These are phyloP conservation scores for Parasteatoda lunata DNA, from an alignment of 2,888 invertebrate genomes.

Conservation along the genomic window DNA sequence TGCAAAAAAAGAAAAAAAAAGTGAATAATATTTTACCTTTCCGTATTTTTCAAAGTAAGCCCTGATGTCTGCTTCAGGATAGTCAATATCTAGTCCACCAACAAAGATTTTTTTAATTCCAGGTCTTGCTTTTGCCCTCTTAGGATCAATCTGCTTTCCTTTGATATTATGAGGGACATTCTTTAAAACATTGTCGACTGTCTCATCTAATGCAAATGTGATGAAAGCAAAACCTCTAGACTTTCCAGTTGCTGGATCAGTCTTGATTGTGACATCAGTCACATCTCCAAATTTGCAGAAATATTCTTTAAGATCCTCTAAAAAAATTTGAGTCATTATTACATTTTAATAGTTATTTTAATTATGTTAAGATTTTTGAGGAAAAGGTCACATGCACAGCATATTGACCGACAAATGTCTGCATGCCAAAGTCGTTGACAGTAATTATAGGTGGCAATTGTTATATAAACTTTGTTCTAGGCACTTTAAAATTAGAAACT, in stretches of 20 bases:
- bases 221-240: conserved; percentile 98
- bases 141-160: conserved; percentile 95
- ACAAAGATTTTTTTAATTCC: conserved; percentile 92
- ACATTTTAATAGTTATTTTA: too few species aligned
- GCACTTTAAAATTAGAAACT: too few species aligned
- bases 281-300: conserved; percentile 95
- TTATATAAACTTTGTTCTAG: neutral
- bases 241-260: conserved; percentile 94
- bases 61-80: conserved; percentile 94
- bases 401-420: neutral
- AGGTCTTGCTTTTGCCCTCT: conserved; percentile 94
- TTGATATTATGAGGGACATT: conserved; percentile 90
- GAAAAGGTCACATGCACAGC: conserved; percentile 42
- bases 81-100: conserved; percentile 92
- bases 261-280: conserved; percentile 96
- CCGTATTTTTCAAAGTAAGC: conserved; percentile 94
- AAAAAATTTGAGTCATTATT: conserved; percentile 72
- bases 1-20: too few species aligned
- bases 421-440: too few species aligned
- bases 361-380: too few species aligned
- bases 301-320: conserved; percentile 96
- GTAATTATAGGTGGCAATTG: neutral
- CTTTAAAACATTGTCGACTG: conserved; percentile 86
- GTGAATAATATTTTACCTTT: conserved; percentile 80
- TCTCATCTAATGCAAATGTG: conserved; percentile 89